phyloP scores from a whole-genome alignment of 2,113 vertebrate genomes.

The Ivindomyrus marchei region DNA sequence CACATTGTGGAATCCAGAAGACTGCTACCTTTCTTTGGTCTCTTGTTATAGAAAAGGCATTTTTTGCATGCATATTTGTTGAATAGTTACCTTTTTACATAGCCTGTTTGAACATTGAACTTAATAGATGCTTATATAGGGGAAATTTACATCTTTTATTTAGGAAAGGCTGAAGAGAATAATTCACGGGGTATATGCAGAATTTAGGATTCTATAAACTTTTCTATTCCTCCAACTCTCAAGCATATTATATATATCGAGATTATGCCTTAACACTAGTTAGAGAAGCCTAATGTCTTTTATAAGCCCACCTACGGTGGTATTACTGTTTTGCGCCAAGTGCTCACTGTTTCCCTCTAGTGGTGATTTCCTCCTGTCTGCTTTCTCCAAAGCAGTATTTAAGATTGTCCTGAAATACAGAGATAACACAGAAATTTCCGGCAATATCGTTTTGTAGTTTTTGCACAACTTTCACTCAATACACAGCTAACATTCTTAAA shows the following conservation, averaged over 20 bases:
- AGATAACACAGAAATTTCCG: not conserved
- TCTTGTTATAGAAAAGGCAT: not conserved
- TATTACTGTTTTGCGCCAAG: not conserved
- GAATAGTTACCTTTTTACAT: not conserved
- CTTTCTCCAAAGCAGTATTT: not conserved
- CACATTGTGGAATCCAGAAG: not conserved
- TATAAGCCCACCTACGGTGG: not conserved
- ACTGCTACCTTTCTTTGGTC: not conserved
- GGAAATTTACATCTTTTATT: not conserved
- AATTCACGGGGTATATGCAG: not conserved
- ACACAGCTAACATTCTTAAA: slow-evolving; percentile 5
- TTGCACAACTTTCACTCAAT: slow-evolving; percentile 4
- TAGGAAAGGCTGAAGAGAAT: not conserved
- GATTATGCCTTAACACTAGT: not conserved
- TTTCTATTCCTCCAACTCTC: not conserved
- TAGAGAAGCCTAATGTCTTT: not conserved
- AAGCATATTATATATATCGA: not conserved
- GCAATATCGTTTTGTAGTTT: not conserved
- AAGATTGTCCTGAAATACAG: not conserved
- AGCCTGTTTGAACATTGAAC: not conserved
- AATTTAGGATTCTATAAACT: not conserved
- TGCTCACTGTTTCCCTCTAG: not conserved
- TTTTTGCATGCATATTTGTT: not conserved
- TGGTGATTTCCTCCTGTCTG: not conserved
- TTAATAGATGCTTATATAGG: not conserved